Percentiles rank a stretch among this genome's conserved stretches.
Evolutionary conservation across 2,797 vertebrate genomes (phyloP).

Genomic region (Fistularia commersonii): DNA sequence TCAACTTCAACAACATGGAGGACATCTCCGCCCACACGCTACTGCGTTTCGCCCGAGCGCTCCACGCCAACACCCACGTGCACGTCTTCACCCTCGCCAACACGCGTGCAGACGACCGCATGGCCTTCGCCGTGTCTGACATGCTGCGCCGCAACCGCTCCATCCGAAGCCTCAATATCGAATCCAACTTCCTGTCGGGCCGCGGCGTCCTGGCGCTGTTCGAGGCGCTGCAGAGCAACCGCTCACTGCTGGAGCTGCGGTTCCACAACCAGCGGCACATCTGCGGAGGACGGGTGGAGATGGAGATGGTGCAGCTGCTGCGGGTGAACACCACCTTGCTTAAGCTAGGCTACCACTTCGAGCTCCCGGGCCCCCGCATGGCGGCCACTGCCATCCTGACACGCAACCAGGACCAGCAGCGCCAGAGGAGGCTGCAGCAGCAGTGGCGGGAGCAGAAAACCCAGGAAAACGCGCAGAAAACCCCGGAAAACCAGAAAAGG

Average conservation of each 20-base stretch:
- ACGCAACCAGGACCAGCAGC: conserved; percentile 92
- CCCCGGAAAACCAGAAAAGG: conserved; percentile 66
- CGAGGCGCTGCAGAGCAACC: conserved; percentile 82
- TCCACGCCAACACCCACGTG: conserved; percentile 85
- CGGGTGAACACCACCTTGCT: conserved; percentile 89
- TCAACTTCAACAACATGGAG: conserved; percentile 96
- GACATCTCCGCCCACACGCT: conserved; percentile 66
- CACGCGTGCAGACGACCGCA: conserved; percentile 87
- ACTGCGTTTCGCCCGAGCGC: conserved; percentile 84
- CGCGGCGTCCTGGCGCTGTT: conserved; percentile 91
- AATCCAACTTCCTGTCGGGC: conserved; percentile 95
- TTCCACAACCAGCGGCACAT: conserved; percentile 96
- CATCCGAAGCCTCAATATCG: conserved; percentile 87
- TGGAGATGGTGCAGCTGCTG: conserved; percentile 94
- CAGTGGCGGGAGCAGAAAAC: conserved; percentile 82
- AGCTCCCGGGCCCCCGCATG: conserved; percentile 93
- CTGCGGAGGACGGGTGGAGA: conserved; percentile 84
- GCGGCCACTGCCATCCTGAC: conserved; percentile 95
- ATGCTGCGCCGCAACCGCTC: conserved; percentile 85
- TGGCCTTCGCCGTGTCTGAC: conserved; percentile 85
- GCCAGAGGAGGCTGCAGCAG: conserved; percentile 90
- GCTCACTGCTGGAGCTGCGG: conserved; percentile 87
- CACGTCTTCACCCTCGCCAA: conserved; percentile 89
- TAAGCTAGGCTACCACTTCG: conserved; percentile 95
- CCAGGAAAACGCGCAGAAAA: conserved; percentile 77